Conservation (phyloP, 1,140 invertebrate genomes). For the Achatina immaculata region DNA sequence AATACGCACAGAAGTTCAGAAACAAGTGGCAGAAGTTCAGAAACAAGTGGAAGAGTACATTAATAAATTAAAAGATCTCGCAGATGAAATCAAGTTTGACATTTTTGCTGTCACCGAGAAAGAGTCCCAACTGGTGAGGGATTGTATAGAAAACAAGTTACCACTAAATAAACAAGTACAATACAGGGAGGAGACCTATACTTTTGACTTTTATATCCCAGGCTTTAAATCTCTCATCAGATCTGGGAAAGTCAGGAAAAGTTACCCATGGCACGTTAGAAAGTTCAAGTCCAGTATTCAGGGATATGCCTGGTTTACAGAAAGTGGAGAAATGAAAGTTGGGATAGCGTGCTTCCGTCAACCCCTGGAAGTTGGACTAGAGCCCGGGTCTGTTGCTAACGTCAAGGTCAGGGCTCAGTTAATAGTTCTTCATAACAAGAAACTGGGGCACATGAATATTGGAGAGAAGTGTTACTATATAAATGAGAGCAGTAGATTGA, state of each 20-base stretch:
- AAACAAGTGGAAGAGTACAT: not conserved
- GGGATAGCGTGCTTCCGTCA: not conserved
- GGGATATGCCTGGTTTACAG: not conserved
- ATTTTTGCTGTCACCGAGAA: conserved; percentile 1
- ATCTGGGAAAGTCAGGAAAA: not conserved
- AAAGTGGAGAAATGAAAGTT: not conserved
- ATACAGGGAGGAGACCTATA: too few species aligned
- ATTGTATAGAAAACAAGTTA: not conserved
- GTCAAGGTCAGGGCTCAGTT: too few species aligned
- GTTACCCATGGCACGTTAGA: not conserved
- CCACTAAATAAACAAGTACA: not conserved
- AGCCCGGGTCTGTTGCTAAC: too few species aligned
- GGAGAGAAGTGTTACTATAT: too few species aligned
- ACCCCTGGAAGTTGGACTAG: not conserved
- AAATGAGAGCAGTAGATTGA: too few species aligned
- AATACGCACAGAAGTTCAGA: not conserved
- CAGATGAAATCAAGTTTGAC: not conserved
- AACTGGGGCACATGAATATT: too few species aligned
- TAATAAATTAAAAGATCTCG: not conserved
- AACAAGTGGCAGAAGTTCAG: not conserved
- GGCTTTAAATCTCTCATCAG: not conserved
- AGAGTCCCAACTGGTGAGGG: not conserved
- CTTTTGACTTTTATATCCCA: not conserved
- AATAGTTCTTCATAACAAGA: too few species aligned
- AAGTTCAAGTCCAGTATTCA: not conserved